Evolutionary conservation across 2,888 invertebrate species (phyloP), one percentile per base, ranked within the genome.

Genomic region (Epiblema foenella): DNA sequence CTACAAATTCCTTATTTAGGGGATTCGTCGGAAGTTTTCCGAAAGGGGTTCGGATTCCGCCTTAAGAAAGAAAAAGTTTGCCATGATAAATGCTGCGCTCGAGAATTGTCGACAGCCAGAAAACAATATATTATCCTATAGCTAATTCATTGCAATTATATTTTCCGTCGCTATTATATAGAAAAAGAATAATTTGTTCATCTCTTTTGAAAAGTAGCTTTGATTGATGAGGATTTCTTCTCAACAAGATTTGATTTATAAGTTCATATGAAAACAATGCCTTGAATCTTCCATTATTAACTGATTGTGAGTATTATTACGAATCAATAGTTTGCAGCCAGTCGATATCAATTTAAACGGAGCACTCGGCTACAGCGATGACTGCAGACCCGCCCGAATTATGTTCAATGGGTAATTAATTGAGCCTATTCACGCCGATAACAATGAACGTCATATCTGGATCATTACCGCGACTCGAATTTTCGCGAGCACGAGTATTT

Each of bases 391-490:
- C 92, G 90, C 92, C 92, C 92, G 88, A 93, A 92, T 92, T 89
- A 90, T 93, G 93, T 93, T 90, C 91, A 88, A 91, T 91, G 88
- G 91, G 90, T 91, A 92, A 93, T 93, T 92, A 89, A 93, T 92
- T 81, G 88, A 82, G 80, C 83, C 87, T 84, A 88, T 86, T 88
- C 89, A 85, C 83, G 88, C 83, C 86, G 87, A 90, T 89, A 87
- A 90, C 89, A 91, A 91, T 89, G 82, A 84, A 81, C 75, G 78
- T 81, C 80, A 82, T 85, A 87, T 86, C 83, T 85, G 83, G 84
- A 83, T 81, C 81, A 87, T 86, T 87, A 85, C 87, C 87, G 89
- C 83, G 82, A 84, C 56, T 56, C 71, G 54, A 66, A 62, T 67
- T 71, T 70, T 71, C 56, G 59, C 37, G 42, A 62, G 42, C 59